These are phyloP conservation scores for Brachionus koreanus DNA, from an alignment of 1,140 invertebrate species.

Conservation along the genomic window DNA sequence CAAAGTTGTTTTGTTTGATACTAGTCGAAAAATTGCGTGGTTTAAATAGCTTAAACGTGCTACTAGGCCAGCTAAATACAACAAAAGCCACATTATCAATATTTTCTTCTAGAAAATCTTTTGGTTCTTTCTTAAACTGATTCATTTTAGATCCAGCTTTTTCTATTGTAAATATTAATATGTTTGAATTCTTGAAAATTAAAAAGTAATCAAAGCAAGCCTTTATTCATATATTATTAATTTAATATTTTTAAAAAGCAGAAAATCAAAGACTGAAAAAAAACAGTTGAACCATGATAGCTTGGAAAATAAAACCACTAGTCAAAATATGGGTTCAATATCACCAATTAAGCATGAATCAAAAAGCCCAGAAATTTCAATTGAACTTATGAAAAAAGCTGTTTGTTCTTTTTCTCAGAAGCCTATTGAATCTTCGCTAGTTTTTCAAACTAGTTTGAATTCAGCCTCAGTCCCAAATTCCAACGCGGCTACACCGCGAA, in stretches of 20 bases:
- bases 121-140: neutral
- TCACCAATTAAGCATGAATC: neutral
- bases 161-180: neutral
- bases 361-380: neutral
- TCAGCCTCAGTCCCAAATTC: neutral
- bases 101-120: neutral
- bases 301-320: neutral
- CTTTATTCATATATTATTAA: neutral
- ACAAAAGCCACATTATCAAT: neutral
- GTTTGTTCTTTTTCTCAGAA: neutral
- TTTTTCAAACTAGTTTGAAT: neutral
- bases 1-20: neutral
- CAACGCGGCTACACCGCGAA: neutral
- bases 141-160: neutral
- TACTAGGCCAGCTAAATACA: neutral
- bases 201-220: neutral
- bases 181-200: slow-evolving; percentile 26
- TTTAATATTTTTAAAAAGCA: neutral
- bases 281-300: neutral
- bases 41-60: neutral
- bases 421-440: neutral
- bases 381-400: neutral
- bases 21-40: neutral
- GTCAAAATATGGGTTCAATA: neutral
- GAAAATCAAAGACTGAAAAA: neutral